Evolutionary conservation across 92 coral and sea anemone species (phyloP), one percentile per base, ranked within the genome.

Genomic region (Phymanthus crucifer): DNA sequence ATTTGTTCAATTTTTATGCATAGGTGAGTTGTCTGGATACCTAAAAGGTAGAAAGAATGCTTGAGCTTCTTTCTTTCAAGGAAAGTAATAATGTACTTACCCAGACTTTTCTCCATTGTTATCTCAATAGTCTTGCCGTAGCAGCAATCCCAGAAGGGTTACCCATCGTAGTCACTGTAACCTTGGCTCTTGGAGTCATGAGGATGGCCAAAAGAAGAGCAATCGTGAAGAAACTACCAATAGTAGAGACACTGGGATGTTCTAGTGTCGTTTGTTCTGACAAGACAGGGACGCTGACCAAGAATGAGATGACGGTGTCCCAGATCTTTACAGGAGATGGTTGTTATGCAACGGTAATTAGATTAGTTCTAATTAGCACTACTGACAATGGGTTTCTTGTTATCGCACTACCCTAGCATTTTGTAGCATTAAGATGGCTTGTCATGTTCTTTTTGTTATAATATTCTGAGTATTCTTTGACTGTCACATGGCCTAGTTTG

Each of bases 101-200:
- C 13, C 48, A 43, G 48, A 10, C 14, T 38, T 38, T 38, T 43
- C 14, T 43, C 16, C 14, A 17, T 43, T 43, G 48, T 77, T 69
- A 23, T 23, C 24, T 71, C 45, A n/a, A 32, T 85, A 95, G 99
- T 83, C 90, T 95, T 91, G 99, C 99, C 21, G 99, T 95, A 32
- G 99, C 99, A 36, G 99, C 99, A n/a, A 95, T 95, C 37, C 99
- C 99, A 16, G 99, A 95, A 78, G 99, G 99, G 70, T 87, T 95
- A 3, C 99, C 99, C 10, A 95, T 95, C 61, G 98, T 95, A 56
- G 99, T 95, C 19, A 95, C 99, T 3, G 99, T 95, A 29, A 95
- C 99, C 10, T 86, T 95, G 23, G 99, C 99, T 3, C 89, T 95
- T 2, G 99, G 99, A 29, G 99, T 95, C 67, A 95, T 95, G 99